phyloP scores from a whole-genome alignment of 2,113 vertebrate species.

The Platysteira castanea region DNA sequence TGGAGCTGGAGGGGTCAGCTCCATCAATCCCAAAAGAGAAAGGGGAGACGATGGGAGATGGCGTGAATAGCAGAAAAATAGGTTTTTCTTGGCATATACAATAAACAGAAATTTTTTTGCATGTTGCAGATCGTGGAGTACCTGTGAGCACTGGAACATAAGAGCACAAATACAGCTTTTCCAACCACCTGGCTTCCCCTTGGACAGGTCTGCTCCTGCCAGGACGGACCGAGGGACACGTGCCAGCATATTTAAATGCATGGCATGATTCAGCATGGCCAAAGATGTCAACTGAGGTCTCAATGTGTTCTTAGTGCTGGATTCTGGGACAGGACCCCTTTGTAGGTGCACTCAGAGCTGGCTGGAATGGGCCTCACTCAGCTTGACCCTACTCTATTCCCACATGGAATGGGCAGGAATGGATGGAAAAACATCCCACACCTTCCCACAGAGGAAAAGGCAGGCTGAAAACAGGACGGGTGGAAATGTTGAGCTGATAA shows the following conservation, averaged over 20 bases:
- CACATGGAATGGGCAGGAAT: rapidly evolving
- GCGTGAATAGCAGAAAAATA: not conserved
- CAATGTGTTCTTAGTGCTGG: rapidly evolving
- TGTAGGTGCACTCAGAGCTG: not conserved
- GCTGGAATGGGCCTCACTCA: not conserved
- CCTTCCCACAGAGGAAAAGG: not conserved
- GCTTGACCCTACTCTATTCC: not conserved
- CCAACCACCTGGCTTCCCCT: not conserved
- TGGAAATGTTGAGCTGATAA: not conserved
- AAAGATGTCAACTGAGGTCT: not conserved
- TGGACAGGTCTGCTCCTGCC: not conserved
- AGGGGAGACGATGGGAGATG: not conserved
- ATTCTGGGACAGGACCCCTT: not conserved
- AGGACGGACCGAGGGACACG: rapidly evolving
- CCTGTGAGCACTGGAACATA: not conserved
- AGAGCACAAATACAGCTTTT: not conserved
- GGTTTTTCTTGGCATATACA: not conserved
- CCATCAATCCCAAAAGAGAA: not conserved
- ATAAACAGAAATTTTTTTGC: not conserved
- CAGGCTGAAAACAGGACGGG: not conserved
- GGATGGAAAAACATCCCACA: not conserved
- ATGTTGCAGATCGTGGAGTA: rapidly evolving
- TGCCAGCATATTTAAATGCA: not conserved
- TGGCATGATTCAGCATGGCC: rapidly evolving
- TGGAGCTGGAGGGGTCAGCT: not conserved